Evolutionary conservation across 1,140 invertebrate genomes (phyloP).

Genomic region (Bursaphelenchus mucronatus): DNA sequence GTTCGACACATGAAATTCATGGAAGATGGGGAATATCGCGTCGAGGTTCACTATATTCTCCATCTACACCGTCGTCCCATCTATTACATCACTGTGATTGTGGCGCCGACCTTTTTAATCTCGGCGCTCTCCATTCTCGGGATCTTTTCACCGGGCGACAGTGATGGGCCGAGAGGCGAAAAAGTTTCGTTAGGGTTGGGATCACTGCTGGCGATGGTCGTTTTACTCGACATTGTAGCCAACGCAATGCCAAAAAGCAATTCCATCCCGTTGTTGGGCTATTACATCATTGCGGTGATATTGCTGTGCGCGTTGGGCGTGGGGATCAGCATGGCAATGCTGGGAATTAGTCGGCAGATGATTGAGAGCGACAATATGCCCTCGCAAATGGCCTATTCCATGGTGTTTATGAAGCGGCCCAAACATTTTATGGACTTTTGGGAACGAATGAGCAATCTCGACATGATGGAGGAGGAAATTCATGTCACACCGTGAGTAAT

Average conservation of each 20-base stretch:
- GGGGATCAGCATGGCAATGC: slow-evolving; percentile 49
- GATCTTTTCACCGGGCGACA: slow-evolving; percentile 54
- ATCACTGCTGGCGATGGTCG: slow-evolving; percentile 51
- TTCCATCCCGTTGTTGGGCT: slow-evolving; percentile 57
- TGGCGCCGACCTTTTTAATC: slow-evolving; percentile 55
- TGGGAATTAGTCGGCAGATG: slow-evolving; percentile 40
- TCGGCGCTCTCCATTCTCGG: slow-evolving; percentile 53
- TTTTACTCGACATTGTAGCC: slow-evolving; percentile 54
- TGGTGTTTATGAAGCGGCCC: slow-evolving; percentile 25
- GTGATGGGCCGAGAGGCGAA: slow-evolving; percentile 55
- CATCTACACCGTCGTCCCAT: slow-evolving; percentile 53
- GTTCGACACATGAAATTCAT: slow-evolving; percentile 52
- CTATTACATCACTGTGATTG: slow-evolving; percentile 58
- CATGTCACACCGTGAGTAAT: too few relatives aligned
- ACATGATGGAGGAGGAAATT: background rate
- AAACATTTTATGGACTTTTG: slow-evolving; percentile 36
- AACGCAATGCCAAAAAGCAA: slow-evolving; percentile 57
- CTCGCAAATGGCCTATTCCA: slow-evolving; percentile 34
- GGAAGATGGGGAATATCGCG: slow-evolving; percentile 47
- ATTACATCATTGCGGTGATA: slow-evolving; percentile 55
- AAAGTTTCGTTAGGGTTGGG: slow-evolving; percentile 56
- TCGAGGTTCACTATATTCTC: slow-evolving; percentile 54
- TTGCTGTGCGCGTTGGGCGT: slow-evolving; percentile 52
- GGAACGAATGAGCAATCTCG: slow-evolving; percentile 17
- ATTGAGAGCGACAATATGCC: slow-evolving; percentile 50